Evolutionary conservation across 2,113 vertebrate species (phyloP).

Genomic region (Bubo blakistoni): DNA sequence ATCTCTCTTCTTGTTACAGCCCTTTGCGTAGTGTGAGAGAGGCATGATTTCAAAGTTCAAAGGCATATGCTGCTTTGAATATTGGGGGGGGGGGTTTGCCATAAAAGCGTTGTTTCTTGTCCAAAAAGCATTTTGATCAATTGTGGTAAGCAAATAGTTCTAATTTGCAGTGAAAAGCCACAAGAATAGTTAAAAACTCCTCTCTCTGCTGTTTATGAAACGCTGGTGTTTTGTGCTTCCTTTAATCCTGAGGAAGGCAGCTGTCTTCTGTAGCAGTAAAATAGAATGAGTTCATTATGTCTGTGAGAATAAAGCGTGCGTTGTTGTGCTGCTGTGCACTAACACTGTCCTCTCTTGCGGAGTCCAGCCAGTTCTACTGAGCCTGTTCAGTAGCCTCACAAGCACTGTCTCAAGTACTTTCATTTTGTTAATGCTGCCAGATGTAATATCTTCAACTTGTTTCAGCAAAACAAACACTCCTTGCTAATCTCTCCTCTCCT

Average conservation of each 20-base stretch:
- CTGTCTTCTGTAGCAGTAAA: background rate
- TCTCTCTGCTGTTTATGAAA: background rate
- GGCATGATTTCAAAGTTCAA: background rate
- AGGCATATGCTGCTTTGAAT: background rate
- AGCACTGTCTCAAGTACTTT: background rate
- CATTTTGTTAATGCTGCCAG: background rate
- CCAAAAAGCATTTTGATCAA: too few relatives aligned
- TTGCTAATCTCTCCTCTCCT: background rate
- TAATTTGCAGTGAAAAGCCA: background rate
- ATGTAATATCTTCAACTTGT: background rate
- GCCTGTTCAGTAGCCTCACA: background rate
- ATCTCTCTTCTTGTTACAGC: too few relatives aligned
- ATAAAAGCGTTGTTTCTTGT: background rate
- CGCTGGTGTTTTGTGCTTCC: background rate
- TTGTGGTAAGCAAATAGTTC: background rate
- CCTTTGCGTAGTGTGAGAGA: fast-evolving
- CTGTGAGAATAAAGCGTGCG: background rate
- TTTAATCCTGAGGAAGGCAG: background rate
- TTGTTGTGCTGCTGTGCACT: background rate
- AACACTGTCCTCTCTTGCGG: background rate
- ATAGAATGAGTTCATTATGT: background rate
- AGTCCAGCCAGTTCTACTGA: background rate
- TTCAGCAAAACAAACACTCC: background rate
- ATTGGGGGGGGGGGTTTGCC: too few relatives aligned
- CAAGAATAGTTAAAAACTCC: background rate